Percentiles rank a stretch among this genome's conserved stretches.
Conservation (phyloP, 2,888 invertebrate species). For the Trichogramma evanescens region DNA sequence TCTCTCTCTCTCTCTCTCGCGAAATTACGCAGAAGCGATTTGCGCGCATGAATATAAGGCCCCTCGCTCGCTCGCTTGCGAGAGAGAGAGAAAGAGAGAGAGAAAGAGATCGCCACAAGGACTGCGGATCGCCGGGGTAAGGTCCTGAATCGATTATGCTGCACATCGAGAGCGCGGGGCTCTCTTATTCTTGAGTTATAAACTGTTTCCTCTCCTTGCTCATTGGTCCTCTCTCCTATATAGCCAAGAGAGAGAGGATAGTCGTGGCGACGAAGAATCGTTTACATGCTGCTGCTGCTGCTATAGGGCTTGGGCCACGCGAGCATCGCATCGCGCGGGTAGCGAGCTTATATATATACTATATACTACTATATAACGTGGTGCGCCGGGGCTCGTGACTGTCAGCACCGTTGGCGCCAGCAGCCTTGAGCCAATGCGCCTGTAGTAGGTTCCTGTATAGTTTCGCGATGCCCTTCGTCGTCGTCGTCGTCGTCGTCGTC, state of each 20-base stretch:
- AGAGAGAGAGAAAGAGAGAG: no score
- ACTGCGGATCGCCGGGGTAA: no score
- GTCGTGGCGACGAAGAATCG: no score
- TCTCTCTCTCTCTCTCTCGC: not conserved
- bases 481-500: not conserved
- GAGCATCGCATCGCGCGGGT: no score
- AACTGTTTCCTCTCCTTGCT: conserved; percentile 10
- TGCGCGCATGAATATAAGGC: not conserved
- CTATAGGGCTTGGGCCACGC: no score
- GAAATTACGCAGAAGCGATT: conserved; percentile 21
- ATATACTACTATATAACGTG: no score
- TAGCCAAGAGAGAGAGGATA: no score
- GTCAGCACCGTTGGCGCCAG: conserved; percentile 34
- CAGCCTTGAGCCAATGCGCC: no score
- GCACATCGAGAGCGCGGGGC: conserved; percentile 5
- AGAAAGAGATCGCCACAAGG: no score
- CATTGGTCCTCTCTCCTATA: no score
- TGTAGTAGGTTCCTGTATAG: not conserved
- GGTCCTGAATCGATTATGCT: conserved; percentile 18
- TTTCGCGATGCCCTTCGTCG: not conserved
- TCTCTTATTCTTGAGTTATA: conserved; percentile 4
- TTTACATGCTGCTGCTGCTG: no score
- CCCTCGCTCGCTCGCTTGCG: not conserved
- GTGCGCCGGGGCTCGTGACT: conserved; percentile 26
- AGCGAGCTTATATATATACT: no score